These are phyloP conservation scores for Xylocopa sonorina DNA, from an alignment of 1,140 invertebrate genomes.

Conservation along the genomic window DNA sequence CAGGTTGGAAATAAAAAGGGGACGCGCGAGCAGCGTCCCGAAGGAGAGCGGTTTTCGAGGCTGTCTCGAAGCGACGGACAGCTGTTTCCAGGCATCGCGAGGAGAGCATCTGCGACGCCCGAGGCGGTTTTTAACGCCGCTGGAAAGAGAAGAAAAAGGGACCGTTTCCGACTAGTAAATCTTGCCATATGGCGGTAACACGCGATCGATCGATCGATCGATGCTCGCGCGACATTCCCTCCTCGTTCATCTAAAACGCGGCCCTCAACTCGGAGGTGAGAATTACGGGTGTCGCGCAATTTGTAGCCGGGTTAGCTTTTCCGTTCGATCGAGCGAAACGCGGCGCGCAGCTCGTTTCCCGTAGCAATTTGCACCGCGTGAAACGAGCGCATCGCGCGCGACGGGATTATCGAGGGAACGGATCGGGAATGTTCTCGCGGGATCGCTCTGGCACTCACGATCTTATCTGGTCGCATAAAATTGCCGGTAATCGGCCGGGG, in stretches of 20 bases:
- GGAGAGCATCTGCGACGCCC: slow-evolving; percentile 55
- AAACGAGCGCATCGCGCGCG: not conserved
- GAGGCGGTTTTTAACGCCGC: slow-evolving; percentile 31
- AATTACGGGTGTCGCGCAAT: not conserved
- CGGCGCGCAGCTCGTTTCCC: not conserved
- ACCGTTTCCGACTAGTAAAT: not conserved
- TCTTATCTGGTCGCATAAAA: slow-evolving; percentile 17
- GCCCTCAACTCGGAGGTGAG: too few relatives aligned
- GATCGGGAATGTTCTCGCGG: slow-evolving; percentile 14
- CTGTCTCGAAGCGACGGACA: slow-evolving; percentile 44
- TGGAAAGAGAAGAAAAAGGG: slow-evolving; percentile 32
- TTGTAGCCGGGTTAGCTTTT: not conserved
- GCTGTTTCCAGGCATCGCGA: slow-evolving; percentile 47
- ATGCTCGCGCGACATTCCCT: not conserved
- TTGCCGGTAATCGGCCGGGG: not conserved
- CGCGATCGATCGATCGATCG: not conserved
- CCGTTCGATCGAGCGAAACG: not conserved
- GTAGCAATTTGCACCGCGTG: slow-evolving; percentile 9
- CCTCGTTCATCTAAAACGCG: not conserved
- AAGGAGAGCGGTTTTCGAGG: slow-evolving; percentile 17
- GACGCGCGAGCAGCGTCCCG: too few relatives aligned
- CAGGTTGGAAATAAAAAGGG: too few relatives aligned
- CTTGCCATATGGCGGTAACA: not conserved
- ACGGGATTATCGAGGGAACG: slow-evolving; percentile 13
- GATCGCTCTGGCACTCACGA: not conserved